Evolutionary conservation across 2,888 invertebrate species (phyloP).

Genomic region (Morpho achilles): DNA sequence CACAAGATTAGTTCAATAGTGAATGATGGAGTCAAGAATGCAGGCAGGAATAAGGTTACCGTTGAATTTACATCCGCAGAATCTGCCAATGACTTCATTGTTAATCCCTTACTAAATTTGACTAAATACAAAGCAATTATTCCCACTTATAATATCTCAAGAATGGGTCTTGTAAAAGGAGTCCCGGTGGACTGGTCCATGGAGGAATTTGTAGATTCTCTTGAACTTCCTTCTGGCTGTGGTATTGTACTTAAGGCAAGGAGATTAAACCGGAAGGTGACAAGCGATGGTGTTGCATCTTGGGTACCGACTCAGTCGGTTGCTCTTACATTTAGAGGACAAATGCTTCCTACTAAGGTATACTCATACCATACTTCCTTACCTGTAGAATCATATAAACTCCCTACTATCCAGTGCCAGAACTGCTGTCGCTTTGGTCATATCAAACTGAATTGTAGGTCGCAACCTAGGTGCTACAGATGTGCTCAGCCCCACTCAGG

Average conservation of each 20-base stretch:
- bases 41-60: conserved; percentile 15
- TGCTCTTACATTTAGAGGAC: no score
- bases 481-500: neutral
- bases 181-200: neutral
- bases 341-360: no score
- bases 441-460: neutral
- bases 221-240: no score
- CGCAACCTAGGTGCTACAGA: neutral
- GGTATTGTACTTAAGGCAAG: neutral
- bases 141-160: neutral
- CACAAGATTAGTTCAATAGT: conserved; percentile 11
- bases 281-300: neutral
- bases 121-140: neutral
- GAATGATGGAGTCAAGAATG: conserved; percentile 18
- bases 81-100: conserved; percentile 18
- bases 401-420: no score
- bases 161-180: conserved; percentile 5
- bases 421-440: no score
- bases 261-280: neutral
- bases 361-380: no score
- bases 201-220: no score
- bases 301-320: neutral
- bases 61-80: conserved; percentile 13
- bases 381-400: no score
- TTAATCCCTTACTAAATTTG: conserved; percentile 1